Conservation (phyloP, 2,888 invertebrate genomes). For the Drosophila gaucha region DNA sequence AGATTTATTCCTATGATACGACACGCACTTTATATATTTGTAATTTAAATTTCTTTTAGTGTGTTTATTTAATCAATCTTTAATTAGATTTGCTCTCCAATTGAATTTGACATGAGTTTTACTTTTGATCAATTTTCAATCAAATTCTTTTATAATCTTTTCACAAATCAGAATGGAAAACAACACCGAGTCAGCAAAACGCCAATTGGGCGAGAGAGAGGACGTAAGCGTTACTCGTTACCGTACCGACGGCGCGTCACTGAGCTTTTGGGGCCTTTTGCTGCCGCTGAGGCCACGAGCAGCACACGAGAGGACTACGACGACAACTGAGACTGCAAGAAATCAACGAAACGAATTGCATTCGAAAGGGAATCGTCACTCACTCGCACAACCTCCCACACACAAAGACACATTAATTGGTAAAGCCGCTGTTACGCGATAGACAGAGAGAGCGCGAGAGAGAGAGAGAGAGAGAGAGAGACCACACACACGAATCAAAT, state of each 20-base stretch:
- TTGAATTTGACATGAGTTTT: conserved; percentile 39
- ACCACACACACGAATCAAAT: conserved; percentile 43
- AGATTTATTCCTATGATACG: background rate
- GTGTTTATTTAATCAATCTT: conserved; percentile 36
- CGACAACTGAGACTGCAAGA: conserved; percentile 62
- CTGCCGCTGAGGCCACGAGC: conserved; percentile 27
- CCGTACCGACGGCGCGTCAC: conserved; percentile 83
- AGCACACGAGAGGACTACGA: conserved; percentile 47
- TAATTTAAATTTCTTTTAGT: conserved; percentile 7
- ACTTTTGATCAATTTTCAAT: conserved; percentile 20
- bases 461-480: conserved; percentile 20
- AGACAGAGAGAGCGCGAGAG: conserved; percentile 14
- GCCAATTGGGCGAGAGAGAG: conserved; percentile 46
- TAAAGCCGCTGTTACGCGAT: conserved; percentile 33
- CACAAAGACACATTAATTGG: conserved; percentile 51
- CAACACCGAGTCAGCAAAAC: conserved; percentile 24
- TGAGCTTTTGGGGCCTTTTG: conserved; percentile 66
- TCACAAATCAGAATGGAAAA: conserved; percentile 50
- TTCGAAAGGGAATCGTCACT: conserved; percentile 79
- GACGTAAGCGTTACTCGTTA: conserved; percentile 53
- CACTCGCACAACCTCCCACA: conserved; percentile 53
- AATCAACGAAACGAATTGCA: conserved; percentile 80
- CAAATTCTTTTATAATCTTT: conserved; percentile 32
- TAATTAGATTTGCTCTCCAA: too few relatives aligned
- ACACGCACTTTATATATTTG: conserved; percentile 20